Conservation (phyloP, 2,888 invertebrate genomes). For the Ectemnius cavifrons region DNA sequence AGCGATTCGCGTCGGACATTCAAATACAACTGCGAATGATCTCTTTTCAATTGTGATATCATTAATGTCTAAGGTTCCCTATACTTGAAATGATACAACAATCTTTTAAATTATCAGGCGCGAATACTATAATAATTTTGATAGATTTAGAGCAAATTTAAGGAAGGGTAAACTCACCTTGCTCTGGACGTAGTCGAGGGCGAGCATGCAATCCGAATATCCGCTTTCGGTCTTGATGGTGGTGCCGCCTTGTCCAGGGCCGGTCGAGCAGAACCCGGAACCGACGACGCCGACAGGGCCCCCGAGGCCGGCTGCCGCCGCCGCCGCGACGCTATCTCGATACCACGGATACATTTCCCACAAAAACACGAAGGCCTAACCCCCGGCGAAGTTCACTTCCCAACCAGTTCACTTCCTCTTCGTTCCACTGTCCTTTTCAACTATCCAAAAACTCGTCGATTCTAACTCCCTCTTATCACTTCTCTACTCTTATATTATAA, state of each 20-base stretch:
- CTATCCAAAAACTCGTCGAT: background rate
- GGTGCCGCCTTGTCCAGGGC: conserved; percentile 77
- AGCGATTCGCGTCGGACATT: background rate
- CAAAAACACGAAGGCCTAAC: conserved; percentile 24
- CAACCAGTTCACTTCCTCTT: conserved; percentile 1
- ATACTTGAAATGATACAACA: too few relatives aligned
- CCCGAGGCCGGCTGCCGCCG: conserved; percentile 80
- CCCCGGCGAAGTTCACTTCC: too few relatives aligned
- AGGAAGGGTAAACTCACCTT: conserved; percentile 79
- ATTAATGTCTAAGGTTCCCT: background rate
- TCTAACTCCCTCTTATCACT: too few relatives aligned
- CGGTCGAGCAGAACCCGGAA: conserved; percentile 79
- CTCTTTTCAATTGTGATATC: background rate
- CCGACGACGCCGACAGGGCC: conserved; percentile 77
- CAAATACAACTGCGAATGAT: background rate
- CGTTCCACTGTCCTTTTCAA: background rate
- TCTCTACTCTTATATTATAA: too few relatives aligned
- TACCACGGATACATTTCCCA: conserved; percentile 83
- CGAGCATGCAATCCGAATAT: conserved; percentile 86
- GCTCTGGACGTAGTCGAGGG: conserved; percentile 84
- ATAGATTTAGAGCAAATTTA: too few relatives aligned
- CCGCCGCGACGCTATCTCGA: conserved; percentile 79
- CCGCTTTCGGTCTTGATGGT: conserved; percentile 84
- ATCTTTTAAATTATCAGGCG: background rate
- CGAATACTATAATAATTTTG: too few relatives aligned